Evolutionary conservation across 2,113 vertebrate genomes (phyloP), one percentile per base, ranked within the genome.

Genomic region (Pangasianodon gigas): DNA sequence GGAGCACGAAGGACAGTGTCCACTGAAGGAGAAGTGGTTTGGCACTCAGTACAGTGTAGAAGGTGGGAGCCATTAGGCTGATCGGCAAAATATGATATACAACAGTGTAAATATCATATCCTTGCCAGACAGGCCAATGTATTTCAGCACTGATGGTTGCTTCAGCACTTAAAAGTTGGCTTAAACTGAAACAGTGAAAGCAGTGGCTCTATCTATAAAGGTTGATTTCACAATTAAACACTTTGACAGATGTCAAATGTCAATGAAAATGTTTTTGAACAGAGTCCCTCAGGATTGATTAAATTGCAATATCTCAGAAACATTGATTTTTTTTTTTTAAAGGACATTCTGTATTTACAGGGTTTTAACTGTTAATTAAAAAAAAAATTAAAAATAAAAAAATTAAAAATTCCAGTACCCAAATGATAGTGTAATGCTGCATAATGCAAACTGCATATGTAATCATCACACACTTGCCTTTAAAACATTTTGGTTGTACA

Each of bases 31-130:
- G 95, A 97, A 96, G 93, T 99, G 98, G 98, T 99, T 99, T 95
- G 98, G 98, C 77, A 99, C 98, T 0, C 97, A 97, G 51, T 99
- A 99, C 95, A 97, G 95, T 52, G n/a, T 97, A 92, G 97, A 99
- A 96, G 98, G 98, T 99, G 51, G 67, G 85, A 84, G 26, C n/a
- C 37, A 29, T n/a, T 41, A 14, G 65, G 52, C 60, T 82, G 48
- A 21, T 77, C 29, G 16, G 11, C 77, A 89, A 71, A 89, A 62
- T 54, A 54, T 86, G 46, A 86, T 86, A 52, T 46, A 60, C 46
- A 58, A 41, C 52, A 16, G 9, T 60, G 37, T 84, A 84, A 84
- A 60, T 44, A 56, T 84, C 9, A 24, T 84, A 29, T 84, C 37
- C 5, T 62, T 84, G 82, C 56, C 82, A 84, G 37, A 84, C 21